Percentiles rank a stretch among this genome's conserved stretches.
Evolutionary conservation across 2,113 vertebrate species (phyloP).

Genomic region (Phoenicopterus ruber): DNA sequence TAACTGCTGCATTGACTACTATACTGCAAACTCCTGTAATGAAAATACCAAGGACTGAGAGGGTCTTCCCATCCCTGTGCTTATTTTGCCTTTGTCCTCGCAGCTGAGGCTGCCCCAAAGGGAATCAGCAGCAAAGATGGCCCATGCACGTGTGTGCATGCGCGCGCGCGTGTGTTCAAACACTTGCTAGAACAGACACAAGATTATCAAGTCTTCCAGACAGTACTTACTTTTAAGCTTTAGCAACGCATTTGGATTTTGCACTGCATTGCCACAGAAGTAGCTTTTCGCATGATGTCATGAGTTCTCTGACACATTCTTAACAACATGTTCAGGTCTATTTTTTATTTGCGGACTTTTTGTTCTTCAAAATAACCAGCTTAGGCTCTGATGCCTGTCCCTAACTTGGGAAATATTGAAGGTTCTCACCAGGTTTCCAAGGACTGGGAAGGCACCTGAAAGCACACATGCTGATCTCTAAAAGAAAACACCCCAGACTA

Average conservation of each 20-base stretch:
- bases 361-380: not conserved
- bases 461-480: not conserved
- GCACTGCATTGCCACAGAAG: not conserved
- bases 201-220: not conserved
- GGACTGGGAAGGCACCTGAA: not conserved
- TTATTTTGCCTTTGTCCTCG: not conserved
- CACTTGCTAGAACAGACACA: not conserved
- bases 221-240: not conserved
- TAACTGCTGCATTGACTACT: slow-evolving; percentile 6
- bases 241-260: not conserved
- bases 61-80: not conserved
- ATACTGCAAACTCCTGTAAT: not conserved
- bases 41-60: not conserved
- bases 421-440: not conserved
- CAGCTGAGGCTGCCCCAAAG: not conserved
- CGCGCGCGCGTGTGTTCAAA: not conserved
- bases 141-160: fast-evolving
- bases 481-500: not conserved
- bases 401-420: not conserved
- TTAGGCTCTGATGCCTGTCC: not conserved
- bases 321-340: not conserved
- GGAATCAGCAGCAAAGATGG: not conserved
- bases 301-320: not conserved
- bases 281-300: not conserved
- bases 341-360: not conserved